phyloP scores from a whole-genome alignment of 2,113 vertebrate species.

The Ascaphus truei region DNA sequence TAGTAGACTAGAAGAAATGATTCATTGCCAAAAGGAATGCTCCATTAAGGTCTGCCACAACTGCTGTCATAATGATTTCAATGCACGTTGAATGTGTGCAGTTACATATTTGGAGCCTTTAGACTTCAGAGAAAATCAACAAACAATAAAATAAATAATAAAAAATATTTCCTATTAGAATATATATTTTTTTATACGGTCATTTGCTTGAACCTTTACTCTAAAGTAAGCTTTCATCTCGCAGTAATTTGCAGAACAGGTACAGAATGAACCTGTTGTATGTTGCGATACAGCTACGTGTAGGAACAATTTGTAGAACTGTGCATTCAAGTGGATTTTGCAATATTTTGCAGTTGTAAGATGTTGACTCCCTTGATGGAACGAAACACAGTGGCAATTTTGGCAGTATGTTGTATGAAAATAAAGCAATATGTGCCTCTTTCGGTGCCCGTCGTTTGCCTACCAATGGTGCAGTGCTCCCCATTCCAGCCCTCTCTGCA shows the following conservation, averaged over 20 bases:
- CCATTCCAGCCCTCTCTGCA: conserved; percentile 99
- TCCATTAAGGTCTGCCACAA: conserved; percentile 60
- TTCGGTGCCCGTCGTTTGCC: conserved; percentile 79
- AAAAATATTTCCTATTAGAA: neutral
- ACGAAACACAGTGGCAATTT: conserved; percentile 67
- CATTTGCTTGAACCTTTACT: too few relatives aligned
- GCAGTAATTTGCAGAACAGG: too few relatives aligned
- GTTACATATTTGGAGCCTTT: too few relatives aligned
- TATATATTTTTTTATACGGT: neutral
- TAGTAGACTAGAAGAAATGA: conserved; percentile 61
- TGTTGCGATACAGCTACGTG: too few relatives aligned
- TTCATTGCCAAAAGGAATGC: conserved; percentile 62
- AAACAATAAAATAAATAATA: too few relatives aligned
- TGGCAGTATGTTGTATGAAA: conserved; percentile 78
- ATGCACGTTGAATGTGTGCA: conserved; percentile 40
- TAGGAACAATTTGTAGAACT: too few relatives aligned
- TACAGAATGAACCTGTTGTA: too few relatives aligned
- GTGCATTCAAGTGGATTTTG: neutral
- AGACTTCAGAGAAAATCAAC: too few relatives aligned
- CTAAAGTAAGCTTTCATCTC: too few relatives aligned
- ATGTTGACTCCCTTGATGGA: conserved; percentile 62
- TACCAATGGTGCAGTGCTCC: conserved; percentile 99
- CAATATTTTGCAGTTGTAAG: neutral
- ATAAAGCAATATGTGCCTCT: conserved; percentile 82
- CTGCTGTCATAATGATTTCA: conserved; percentile 37